Evolutionary conservation across 2,888 invertebrate species (phyloP).

Genomic region (Drosophila formosana): DNA sequence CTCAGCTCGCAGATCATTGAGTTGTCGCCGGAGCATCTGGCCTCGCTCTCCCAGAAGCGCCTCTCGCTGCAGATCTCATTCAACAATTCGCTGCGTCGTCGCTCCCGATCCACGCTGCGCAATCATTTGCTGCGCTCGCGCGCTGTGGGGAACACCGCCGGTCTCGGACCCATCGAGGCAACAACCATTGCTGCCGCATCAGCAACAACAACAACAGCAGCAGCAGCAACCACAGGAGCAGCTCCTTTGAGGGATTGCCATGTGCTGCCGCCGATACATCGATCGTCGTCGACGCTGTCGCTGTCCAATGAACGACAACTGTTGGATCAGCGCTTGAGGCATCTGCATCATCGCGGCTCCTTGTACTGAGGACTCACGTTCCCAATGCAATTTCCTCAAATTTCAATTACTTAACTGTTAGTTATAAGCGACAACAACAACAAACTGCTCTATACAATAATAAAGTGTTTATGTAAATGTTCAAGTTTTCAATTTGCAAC

Average conservation of each 20-base stretch:
- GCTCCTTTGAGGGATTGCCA: constrained; percentile 20
- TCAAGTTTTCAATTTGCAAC: constrained; percentile 6
- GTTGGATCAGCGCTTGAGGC: constrained; percentile 75
- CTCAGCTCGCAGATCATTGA: constrained; percentile 81
- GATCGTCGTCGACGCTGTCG: constrained; percentile 78
- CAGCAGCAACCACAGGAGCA: neutral
- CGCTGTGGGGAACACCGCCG: constrained; percentile 65
- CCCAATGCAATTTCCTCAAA: constrained; percentile 18
- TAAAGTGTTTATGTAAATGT: constrained; percentile 48
- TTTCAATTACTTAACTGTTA: constrained; percentile 45
- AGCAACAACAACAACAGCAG: constrained; percentile 8
- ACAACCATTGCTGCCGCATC: constrained; percentile 19
- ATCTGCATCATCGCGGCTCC: constrained; percentile 83
- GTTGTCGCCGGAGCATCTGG: constrained; percentile 83
- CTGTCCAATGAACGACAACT: constrained; percentile 74
- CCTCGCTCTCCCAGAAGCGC: constrained; percentile 83
- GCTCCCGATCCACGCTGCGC: constrained; percentile 75
- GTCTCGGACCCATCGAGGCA: constrained; percentile 53
- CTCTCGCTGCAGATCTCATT: constrained; percentile 84
- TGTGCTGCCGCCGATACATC: constrained; percentile 77
- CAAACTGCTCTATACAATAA: constrained; percentile 52
- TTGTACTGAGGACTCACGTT: constrained; percentile 63
- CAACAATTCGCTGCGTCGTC: constrained; percentile 78
- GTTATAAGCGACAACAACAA: constrained; percentile 48
- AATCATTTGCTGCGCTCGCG: constrained; percentile 82